Evolutionary conservation across 2,888 invertebrate species (phyloP).

Genomic region (Neocrepidodera transversa): DNA sequence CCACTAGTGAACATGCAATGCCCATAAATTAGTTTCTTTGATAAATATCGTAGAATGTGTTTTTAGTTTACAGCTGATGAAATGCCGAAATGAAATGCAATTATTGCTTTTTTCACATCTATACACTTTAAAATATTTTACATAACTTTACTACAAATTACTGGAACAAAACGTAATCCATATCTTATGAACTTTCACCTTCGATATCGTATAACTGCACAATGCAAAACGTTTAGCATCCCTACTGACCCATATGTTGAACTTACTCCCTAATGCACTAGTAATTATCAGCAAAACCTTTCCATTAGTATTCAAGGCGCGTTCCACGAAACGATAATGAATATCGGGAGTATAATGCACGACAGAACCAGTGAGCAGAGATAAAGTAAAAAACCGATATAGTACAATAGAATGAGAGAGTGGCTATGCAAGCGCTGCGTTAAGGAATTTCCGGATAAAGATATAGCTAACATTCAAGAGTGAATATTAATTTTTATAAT

Average conservation of each 20-base stretch:
- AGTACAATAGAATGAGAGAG: neutral
- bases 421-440: neutral
- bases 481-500: too few relatives aligned
- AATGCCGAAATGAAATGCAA: conserved; percentile 2
- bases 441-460: too few relatives aligned
- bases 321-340: conserved; percentile 9
- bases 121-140: too few relatives aligned
- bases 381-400: conserved; percentile 16
- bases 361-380: conserved; percentile 8
- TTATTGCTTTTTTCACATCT: neutral
- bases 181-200: neutral
- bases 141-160: too few relatives aligned
- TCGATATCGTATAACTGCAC: neutral
- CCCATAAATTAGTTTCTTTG: conserved; percentile 18
- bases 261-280: conserved; percentile 9
- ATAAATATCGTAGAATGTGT: conserved; percentile 12
- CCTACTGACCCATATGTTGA: conserved; percentile 18
- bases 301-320: conserved; percentile 18
- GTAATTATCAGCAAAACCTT: conserved; percentile 21
- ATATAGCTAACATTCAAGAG: too few relatives aligned
- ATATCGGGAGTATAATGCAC: conserved; percentile 14
- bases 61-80: conserved; percentile 10
- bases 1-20: conserved; percentile 12
- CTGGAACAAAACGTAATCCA: too few relatives aligned
- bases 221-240: neutral